Conservation (phyloP, 2,113 vertebrate genomes). For the Sinocyclocheilus maitianheensis region DNA sequence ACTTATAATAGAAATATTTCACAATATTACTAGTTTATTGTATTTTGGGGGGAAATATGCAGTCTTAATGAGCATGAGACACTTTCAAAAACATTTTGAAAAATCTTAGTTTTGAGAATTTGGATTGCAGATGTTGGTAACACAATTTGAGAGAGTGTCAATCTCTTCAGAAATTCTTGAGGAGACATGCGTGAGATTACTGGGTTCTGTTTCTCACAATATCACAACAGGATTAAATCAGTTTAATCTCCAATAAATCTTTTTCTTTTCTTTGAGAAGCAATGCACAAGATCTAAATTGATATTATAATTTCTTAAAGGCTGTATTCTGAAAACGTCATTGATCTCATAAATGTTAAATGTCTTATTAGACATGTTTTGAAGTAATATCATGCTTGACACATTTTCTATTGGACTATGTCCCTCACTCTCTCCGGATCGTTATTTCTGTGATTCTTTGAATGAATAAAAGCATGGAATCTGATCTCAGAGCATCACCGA, state of each 20-base stretch:
- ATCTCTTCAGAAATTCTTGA: background rate
- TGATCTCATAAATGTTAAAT: background rate
- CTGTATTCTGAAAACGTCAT: background rate
- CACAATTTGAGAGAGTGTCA: background rate
- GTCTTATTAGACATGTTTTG: background rate
- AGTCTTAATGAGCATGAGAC: too few relatives aligned
- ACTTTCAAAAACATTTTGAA: too few relatives aligned
- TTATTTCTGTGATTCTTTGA: constrained; percentile 6
- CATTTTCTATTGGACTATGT: background rate
- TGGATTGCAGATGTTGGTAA: too few relatives aligned
- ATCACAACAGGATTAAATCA: background rate
- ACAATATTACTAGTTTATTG: too few relatives aligned
- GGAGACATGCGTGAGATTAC: background rate
- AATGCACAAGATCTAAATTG: background rate
- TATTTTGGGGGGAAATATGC: too few relatives aligned
- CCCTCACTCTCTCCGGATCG: background rate
- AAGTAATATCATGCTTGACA: background rate
- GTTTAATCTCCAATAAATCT: background rate
- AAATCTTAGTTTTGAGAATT: too few relatives aligned
- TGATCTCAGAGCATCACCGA: background rate
- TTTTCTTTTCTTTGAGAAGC: background rate
- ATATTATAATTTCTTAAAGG: background rate
- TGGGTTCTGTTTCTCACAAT: background rate
- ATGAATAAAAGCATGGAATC: background rate
- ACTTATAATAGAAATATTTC: background rate